These are phyloP conservation scores for Chiloscyllium punctatum DNA, from an alignment of 2,797 vertebrate species.

Conservation along the genomic window DNA sequence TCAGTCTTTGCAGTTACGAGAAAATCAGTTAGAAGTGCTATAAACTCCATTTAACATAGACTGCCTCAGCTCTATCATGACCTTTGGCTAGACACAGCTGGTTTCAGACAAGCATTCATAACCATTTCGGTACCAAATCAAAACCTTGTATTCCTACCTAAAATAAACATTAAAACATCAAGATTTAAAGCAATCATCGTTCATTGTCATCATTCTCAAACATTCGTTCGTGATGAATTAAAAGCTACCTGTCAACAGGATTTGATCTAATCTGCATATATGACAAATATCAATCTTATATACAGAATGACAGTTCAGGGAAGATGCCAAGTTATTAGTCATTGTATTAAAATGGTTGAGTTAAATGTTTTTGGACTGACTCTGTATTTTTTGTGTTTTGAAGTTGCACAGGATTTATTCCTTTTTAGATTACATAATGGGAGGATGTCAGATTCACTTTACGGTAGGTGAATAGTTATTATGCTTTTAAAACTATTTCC, in stretches of 20 bases:
- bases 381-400: not conserved
- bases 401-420: constrained; percentile 93
- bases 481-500: not conserved
- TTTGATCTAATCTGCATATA: not conserved
- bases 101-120: not conserved
- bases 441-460: constrained; percentile 94
- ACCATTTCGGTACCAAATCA: not conserved
- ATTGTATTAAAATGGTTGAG: not conserved
- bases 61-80: not conserved
- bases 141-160: not conserved
- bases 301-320: not conserved
- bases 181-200: not conserved
- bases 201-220: not conserved
- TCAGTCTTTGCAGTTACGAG: not conserved
- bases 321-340: not conserved
- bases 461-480: constrained; percentile 66
- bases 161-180: not conserved
- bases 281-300: not conserved
- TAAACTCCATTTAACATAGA: not conserved
- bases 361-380: not conserved
- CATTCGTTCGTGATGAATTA: not conserved
- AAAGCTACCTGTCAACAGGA: not conserved
- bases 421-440: constrained; percentile 96
- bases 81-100: not conserved
- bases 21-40: not conserved